These are phyloP conservation scores for Archocentrus centrarchus DNA, from an alignment of 2,113 vertebrate genomes.

Conservation along the genomic window DNA sequence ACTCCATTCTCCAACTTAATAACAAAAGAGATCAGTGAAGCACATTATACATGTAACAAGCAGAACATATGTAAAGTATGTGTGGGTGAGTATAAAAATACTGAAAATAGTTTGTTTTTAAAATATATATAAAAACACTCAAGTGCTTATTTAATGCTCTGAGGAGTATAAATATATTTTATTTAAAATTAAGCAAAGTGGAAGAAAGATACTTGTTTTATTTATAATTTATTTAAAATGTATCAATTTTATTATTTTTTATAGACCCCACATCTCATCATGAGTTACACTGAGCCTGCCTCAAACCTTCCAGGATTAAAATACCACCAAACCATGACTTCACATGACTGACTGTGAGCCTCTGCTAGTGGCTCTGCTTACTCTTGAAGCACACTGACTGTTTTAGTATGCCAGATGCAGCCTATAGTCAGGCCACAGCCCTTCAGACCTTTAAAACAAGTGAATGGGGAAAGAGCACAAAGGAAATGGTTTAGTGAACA, in stretches of 20 bases:
- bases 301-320: background rate
- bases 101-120: background rate
- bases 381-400: background rate
- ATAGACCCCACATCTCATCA: background rate
- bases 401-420: slow-evolving; percentile 15
- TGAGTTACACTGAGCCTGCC: background rate
- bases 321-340: background rate
- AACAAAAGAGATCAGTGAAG: no score
- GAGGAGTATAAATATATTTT: background rate
- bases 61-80: background rate
- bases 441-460: slow-evolving; percentile 38
- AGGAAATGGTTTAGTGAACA: slow-evolving; percentile 40
- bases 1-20: background rate
- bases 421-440: background rate
- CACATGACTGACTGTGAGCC: background rate
- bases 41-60: background rate
- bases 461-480: slow-evolving; percentile 18
- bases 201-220: background rate
- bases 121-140: no score
- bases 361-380: background rate
- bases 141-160: background rate
- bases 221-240: background rate
- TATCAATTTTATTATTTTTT: background rate
- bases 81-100: background rate
- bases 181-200: background rate